A percentile compares a stretch with the other conserved stretches of the same genome.
These are phyloP conservation scores for Xenops minutus DNA, from an alignment of 2,797 vertebrate genomes.

Conservation along the genomic window DNA sequence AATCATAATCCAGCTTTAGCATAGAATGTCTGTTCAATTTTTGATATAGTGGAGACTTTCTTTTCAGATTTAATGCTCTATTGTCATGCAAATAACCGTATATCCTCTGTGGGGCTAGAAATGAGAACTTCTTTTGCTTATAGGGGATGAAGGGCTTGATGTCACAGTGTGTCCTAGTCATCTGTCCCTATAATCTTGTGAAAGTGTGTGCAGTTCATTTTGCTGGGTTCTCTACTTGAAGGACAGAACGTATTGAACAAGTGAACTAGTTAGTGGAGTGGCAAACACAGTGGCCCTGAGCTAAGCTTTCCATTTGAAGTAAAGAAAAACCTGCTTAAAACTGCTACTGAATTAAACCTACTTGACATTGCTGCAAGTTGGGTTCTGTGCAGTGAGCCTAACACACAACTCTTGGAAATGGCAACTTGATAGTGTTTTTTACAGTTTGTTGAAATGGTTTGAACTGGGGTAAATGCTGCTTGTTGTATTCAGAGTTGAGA, in stretches of 20 bases:
- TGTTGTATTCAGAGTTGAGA: not conserved
- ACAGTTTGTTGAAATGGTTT: not conserved
- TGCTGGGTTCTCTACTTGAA: not conserved
- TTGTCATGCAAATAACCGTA: not conserved
- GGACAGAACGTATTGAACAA: not conserved
- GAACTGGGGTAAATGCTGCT: not conserved
- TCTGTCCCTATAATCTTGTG: not conserved
- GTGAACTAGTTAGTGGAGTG: not conserved
- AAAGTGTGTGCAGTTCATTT: not conserved
- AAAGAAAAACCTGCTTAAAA: not conserved
- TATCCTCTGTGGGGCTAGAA: not conserved
- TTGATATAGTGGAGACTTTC: not conserved
- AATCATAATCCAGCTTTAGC: not conserved
- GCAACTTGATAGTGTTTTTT: not conserved
- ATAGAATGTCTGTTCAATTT: not conserved
- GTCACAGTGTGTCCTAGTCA: not conserved
- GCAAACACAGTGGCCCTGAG: not conserved
- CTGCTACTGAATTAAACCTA: not conserved
- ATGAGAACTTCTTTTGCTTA: not conserved
- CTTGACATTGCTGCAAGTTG: not conserved
- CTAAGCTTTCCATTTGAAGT: not conserved
- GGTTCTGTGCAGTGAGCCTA: not conserved
- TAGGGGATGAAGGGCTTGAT: not conserved
- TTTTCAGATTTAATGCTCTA: not conserved
- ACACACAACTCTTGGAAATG: not conserved